phyloP scores from a whole-genome alignment of 1,140 invertebrate species.

The Drosophila biarmipes region DNA sequence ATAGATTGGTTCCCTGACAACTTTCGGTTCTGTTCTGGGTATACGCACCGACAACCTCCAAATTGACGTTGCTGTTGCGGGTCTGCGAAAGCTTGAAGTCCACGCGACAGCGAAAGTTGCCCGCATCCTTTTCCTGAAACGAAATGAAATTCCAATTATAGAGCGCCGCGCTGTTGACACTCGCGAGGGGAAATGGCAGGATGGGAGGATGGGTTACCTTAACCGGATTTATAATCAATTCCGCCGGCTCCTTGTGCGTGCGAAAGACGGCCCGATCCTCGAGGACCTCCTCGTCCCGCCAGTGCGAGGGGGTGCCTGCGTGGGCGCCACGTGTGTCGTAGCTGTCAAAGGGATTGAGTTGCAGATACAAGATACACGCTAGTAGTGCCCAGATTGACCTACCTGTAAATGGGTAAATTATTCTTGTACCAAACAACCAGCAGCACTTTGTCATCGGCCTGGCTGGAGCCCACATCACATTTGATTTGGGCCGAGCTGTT shows the following conservation, averaged over 20 bases:
- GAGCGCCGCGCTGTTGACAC: constrained; percentile 59
- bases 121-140: constrained; percentile 88
- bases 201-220: constrained; percentile 76
- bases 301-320: constrained; percentile 85
- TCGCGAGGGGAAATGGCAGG: constrained; percentile 7
- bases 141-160: constrained; percentile 84
- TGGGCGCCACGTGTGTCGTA: constrained; percentile 85
- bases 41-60: constrained; percentile 92
- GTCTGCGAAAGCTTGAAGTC: constrained; percentile 93
- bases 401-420: constrained; percentile 87
- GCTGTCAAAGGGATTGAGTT: constrained; percentile 64
- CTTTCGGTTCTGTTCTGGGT: constrained; percentile 15
- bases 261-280: constrained; percentile 86
- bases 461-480: constrained; percentile 86
- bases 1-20: constrained; percentile 21
- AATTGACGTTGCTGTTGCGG: constrained; percentile 91
- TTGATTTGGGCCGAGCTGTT: constrained; percentile 86
- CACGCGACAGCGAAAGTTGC: constrained; percentile 91
- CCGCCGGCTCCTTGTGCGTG: constrained; percentile 86
- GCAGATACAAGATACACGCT: constrained; percentile 5
- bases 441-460: constrained; percentile 85
- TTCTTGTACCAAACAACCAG: constrained; percentile 88
- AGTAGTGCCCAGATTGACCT: constrained; percentile 29
- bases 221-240: constrained; percentile 84
- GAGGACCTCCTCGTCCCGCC: constrained; percentile 85